Evolutionary conservation across 2,113 vertebrate species (phyloP).

Genomic region (Paralichthys olivaceus): DNA sequence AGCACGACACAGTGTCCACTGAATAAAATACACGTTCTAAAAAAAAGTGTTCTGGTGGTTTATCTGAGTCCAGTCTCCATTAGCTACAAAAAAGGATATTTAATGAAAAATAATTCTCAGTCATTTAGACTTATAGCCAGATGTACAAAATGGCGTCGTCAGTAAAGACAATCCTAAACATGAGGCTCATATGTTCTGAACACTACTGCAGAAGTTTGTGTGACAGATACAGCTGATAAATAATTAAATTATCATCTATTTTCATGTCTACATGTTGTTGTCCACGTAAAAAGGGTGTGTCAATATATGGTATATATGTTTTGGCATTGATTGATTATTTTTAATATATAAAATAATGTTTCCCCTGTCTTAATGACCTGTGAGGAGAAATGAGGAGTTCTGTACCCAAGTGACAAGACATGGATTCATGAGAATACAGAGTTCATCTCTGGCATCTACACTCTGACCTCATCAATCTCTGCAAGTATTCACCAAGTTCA

Average conservation of each 20-base stretch:
- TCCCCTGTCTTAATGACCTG: neutral
- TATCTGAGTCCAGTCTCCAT: neutral
- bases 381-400: neutral
- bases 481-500: slow-evolving; percentile 23
- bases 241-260: too few relatives aligned
- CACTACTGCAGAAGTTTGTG: too few relatives aligned
- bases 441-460: slow-evolving; percentile 28
- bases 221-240: too few relatives aligned
- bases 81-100: neutral
- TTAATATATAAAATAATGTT: neutral
- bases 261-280: too few relatives aligned
- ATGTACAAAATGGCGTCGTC: neutral
- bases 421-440: slow-evolving; percentile 32
- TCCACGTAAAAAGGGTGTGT: too few relatives aligned
- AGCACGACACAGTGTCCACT: neutral
- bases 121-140: neutral
- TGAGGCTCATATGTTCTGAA: neutral
- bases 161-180: neutral
- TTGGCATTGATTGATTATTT: too few relatives aligned
- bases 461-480: slow-evolving; percentile 34
- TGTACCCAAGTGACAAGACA: neutral
- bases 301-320: too few relatives aligned
- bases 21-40: slow-evolving; percentile 11
- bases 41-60: neutral
- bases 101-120: too few relatives aligned